Conservation (phyloP, 1,140 invertebrate species). For the Laupala kohalensis region DNA sequence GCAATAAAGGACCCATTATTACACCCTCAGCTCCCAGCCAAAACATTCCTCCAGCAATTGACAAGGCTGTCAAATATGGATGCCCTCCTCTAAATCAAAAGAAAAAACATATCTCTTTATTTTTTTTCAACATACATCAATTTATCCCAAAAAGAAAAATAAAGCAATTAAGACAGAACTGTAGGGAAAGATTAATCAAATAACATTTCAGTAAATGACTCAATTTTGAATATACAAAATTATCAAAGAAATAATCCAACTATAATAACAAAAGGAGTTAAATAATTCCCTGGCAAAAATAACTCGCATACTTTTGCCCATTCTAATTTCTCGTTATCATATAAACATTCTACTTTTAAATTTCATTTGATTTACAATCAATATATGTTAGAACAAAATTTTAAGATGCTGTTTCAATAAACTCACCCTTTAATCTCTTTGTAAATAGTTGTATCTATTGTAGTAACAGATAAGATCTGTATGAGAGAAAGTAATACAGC, state of each 20-base stretch:
- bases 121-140: neutral
- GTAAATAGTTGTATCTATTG: constrained; percentile 90
- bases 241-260: no score
- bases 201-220: no score
- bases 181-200: neutral
- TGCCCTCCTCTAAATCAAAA: constrained; percentile 62
- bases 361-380: no score
- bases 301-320: no score
- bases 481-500: constrained; percentile 66
- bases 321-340: no score
- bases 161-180: neutral
- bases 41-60: constrained; percentile 96
- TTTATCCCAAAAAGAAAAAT: neutral
- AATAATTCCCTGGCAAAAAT: no score
- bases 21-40: constrained; percentile 93
- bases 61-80: constrained; percentile 94
- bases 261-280: no score
- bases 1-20: constrained; percentile 84
- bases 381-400: no score
- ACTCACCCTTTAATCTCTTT: constrained; percentile 91
- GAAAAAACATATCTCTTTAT: neutral
- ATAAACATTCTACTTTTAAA: no score
- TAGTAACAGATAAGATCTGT: constrained; percentile 79
- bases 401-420: no score
- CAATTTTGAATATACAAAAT: no score